Evolutionary conservation across 2,113 vertebrate species (phyloP).

Genomic region (Entomyzon cyanotis): DNA sequence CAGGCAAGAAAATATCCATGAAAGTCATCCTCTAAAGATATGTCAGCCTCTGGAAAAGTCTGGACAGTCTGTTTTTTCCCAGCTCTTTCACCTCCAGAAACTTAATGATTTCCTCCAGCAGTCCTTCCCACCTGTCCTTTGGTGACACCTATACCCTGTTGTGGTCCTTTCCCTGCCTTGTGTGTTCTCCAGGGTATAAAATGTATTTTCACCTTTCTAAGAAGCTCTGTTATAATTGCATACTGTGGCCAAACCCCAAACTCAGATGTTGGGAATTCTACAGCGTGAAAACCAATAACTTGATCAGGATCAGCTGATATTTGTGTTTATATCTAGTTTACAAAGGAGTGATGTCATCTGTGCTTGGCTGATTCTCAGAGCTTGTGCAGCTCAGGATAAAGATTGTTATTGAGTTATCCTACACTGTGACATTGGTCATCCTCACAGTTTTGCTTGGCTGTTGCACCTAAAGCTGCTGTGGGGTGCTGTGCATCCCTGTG

Average conservation of each 20-base stretch:
- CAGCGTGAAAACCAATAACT: not conserved
- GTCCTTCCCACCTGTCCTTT: not conserved
- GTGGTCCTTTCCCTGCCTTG: not conserved
- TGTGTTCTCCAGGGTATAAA: not conserved
- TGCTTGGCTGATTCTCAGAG: not conserved
- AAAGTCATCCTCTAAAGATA: not conserved
- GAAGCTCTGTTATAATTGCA: not conserved
- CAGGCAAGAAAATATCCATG: not conserved
- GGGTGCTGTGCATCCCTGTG: not conserved
- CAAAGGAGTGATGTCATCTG: not conserved
- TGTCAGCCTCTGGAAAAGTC: not conserved
- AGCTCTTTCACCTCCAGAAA: not conserved
- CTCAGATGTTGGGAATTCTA: not conserved
- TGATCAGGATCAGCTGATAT: not conserved
- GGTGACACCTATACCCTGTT: rapidly evolving
- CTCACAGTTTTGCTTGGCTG: not conserved
- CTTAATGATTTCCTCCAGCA: not conserved
- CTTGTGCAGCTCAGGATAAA: not conserved
- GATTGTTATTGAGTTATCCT: not conserved
- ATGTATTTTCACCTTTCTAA: not conserved
- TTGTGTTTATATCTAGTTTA: not conserved
- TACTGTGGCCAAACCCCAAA: not conserved
- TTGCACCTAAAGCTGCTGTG: not conserved
- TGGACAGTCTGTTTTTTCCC: not conserved
- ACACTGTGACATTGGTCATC: not conserved